phyloP scores from a whole-genome alignment of 1,140 invertebrate species.

The Drosophila eugracilis region DNA sequence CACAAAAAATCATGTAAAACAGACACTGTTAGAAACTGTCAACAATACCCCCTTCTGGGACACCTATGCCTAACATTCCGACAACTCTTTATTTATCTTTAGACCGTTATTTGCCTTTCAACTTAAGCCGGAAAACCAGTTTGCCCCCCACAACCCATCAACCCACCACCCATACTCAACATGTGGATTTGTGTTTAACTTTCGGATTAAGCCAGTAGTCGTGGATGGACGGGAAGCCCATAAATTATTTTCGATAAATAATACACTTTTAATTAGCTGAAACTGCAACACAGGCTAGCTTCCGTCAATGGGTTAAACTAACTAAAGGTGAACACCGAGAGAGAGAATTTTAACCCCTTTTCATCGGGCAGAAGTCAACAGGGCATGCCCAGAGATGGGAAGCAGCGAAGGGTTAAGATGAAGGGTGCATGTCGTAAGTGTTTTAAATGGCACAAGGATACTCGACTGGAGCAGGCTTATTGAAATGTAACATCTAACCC shows the following conservation, averaged over 20 bases:
- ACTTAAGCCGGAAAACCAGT: constrained; percentile 73
- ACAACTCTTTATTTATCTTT: constrained; percentile 57
- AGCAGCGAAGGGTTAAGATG: constrained; percentile 53
- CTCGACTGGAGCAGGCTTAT: constrained; percentile 48
- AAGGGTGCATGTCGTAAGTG: constrained; percentile 55
- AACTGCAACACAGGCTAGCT: constrained; percentile 6
- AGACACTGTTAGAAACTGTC: no score
- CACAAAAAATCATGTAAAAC: no score
- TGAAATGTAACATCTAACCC: constrained; percentile 56
- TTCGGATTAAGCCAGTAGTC: constrained; percentile 59
- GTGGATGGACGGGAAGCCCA: constrained; percentile 43
- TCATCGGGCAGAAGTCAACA: constrained; percentile 27
- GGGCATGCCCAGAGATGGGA: constrained; percentile 15
- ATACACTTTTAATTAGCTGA: constrained; percentile 81
- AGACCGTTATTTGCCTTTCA: constrained; percentile 56
- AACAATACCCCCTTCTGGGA: not conserved
- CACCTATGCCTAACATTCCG: constrained; percentile 15
- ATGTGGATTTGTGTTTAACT: constrained; percentile 61
- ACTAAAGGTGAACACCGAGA: constrained; percentile 29
- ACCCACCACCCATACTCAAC: constrained; percentile 11
- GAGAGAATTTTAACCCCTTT: constrained; percentile 4
- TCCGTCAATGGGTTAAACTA: constrained; percentile 40
- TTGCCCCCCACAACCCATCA: constrained; percentile 33
- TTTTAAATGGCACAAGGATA: constrained; percentile 71
- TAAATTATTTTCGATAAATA: constrained; percentile 79